Conservation (phyloP, 2,797 vertebrate species). For the Tinamus major region DNA sequence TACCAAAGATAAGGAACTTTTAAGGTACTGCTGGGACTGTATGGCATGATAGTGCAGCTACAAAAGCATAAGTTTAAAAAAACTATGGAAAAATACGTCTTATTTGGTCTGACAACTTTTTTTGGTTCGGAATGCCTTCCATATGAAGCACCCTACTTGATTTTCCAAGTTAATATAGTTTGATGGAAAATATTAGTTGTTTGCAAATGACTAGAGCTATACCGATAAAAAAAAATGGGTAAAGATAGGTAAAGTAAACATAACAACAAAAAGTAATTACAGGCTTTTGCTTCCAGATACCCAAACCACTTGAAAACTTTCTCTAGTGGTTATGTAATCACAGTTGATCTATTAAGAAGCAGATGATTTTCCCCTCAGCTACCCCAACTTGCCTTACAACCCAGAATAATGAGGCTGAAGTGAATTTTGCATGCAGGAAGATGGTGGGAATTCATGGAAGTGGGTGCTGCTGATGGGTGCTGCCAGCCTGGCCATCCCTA, state of each 20-base stretch:
- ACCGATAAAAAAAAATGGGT: not conserved
- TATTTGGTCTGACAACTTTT: not conserved
- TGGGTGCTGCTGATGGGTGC: too few species aligned
- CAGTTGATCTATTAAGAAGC: not conserved
- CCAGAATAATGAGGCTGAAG: not conserved
- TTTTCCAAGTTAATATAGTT: not conserved
- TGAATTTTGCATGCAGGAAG: not conserved
- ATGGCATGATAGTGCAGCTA: not conserved
- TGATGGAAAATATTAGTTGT: not conserved
- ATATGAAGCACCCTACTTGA: not conserved
- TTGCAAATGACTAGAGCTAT: not conserved
- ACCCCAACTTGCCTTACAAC: not conserved
- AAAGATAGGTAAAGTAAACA: not conserved
- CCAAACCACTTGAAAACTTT: not conserved
- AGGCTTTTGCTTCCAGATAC: not conserved
- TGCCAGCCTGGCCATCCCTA: too few species aligned
- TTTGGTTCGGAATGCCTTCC: not conserved
- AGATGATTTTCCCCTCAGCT: not conserved
- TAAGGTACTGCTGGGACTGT: not conserved
- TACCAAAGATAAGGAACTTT: slow-evolving; percentile 47
- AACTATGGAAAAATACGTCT: not conserved
- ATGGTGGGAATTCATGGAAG: not conserved
- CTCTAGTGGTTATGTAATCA: not conserved
- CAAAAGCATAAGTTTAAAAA: not conserved
- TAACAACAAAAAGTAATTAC: not conserved